phyloP scores from a whole-genome alignment of 2,113 vertebrate species.

The Monopterus albus region DNA sequence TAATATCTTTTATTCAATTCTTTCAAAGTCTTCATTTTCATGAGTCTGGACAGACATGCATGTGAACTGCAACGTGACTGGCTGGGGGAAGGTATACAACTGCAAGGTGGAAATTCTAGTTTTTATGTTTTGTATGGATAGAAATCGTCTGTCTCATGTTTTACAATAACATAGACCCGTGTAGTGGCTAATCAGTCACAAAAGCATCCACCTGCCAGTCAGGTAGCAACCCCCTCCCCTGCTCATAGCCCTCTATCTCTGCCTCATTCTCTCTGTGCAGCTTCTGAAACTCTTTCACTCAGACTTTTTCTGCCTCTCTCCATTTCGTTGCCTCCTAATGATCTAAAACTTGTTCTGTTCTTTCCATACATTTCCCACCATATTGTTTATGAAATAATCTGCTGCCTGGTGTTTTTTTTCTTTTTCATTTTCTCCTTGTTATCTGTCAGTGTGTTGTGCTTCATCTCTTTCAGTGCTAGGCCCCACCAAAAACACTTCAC shows the following conservation, averaged over 20 bases:
- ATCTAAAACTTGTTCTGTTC: constrained; percentile 37
- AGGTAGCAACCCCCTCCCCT: constrained; percentile 31
- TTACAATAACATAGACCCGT: not conserved
- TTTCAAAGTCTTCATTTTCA: too few relatives aligned
- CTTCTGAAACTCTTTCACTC: constrained; percentile 28
- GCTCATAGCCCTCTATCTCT: constrained; percentile 8
- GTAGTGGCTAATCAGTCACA: constrained; percentile 8
- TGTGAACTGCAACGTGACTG: too few relatives aligned
- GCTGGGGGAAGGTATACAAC: too few relatives aligned
- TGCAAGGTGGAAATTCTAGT: too few relatives aligned
- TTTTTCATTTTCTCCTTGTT: constrained; percentile 36
- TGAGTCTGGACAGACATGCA: too few relatives aligned
- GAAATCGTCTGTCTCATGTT: not conserved
- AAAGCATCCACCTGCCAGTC: constrained; percentile 38
- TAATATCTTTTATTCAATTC: too few relatives aligned
- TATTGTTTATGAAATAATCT: constrained; percentile 23
- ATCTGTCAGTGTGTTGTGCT: constrained; percentile 29
- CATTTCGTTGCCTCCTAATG: constrained; percentile 22
- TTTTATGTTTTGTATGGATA: not conserved
- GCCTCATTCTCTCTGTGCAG: constrained; percentile 26
- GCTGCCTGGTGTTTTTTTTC: constrained; percentile 31
- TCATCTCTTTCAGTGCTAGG: constrained; percentile 16
- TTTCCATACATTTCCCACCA: constrained; percentile 22
- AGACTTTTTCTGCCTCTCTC: constrained; percentile 19
- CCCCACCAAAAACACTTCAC: constrained; percentile 1